Percentiles rank a stretch among this genome's conserved stretches.
Conservation (phyloP, 2,113 vertebrate species). For the Beaufortia kweichowensis region DNA sequence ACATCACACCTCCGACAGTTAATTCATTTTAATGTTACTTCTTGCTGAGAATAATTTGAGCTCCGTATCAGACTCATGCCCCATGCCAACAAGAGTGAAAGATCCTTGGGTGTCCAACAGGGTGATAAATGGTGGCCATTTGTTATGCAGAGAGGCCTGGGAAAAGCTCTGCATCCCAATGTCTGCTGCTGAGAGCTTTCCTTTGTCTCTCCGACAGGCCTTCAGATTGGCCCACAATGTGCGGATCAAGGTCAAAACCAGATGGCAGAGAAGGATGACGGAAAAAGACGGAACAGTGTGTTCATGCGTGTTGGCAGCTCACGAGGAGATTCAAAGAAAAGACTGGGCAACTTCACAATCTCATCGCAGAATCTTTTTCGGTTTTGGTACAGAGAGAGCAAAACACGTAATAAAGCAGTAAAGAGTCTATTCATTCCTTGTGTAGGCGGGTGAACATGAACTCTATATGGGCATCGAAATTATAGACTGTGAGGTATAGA, state of each 20-base stretch:
- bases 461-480: not conserved
- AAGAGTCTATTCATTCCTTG: not conserved
- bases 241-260: constrained; percentile 45
- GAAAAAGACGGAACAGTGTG: constrained; percentile 21
- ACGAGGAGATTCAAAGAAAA: constrained; percentile 38
- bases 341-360: constrained; percentile 34
- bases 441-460: constrained; percentile 7
- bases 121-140: constrained; percentile 70
- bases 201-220: constrained; percentile 54
- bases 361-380: constrained; percentile 23
- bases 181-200: constrained; percentile 61
- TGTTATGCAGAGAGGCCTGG: constrained; percentile 60
- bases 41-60: constrained; percentile 11
- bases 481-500: not conserved
- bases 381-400: not conserved
- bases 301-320: constrained; percentile 31
- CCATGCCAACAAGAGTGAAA: constrained; percentile 49
- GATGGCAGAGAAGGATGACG: constrained; percentile 12
- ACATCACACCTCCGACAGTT: constrained; percentile 5
- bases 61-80: constrained; percentile 39
- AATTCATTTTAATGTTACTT: constrained; percentile 32
- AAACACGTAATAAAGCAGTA: constrained; percentile 1
- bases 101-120: constrained; percentile 64
- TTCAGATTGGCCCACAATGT: constrained; percentile 54
- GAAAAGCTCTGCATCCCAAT: constrained; percentile 64